A percentile compares a stretch with the other conserved stretches of the same genome.
phyloP scores from a whole-genome alignment of 2,888 invertebrate species.

The Tuta absoluta region DNA sequence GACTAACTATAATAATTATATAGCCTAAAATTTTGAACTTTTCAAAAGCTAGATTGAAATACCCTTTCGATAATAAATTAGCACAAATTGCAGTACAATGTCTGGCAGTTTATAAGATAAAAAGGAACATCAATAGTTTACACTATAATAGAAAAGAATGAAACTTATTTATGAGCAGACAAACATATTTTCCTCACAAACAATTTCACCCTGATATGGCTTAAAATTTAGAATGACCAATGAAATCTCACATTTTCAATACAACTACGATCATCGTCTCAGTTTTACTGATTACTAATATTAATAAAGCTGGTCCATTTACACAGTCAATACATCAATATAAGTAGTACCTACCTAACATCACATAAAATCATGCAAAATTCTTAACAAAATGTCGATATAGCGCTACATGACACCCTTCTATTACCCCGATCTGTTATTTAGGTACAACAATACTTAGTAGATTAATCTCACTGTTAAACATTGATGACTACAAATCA shows the following conservation, averaged over 20 bases:
- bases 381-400: conserved; percentile 53
- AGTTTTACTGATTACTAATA: conserved; percentile 66
- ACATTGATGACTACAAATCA: conserved; percentile 48
- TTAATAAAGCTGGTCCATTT: conserved; percentile 72
- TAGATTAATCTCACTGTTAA: conserved; percentile 35
- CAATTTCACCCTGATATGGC: conserved; percentile 45
- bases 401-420: conserved; percentile 32
- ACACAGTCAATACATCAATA: conserved; percentile 47
- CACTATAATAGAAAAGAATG: background rate
- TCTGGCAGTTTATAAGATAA: conserved; percentile 24
- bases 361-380: conserved; percentile 65
- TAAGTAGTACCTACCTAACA: conserved; percentile 44
- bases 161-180: conserved; percentile 14
- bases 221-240: conserved; percentile 51
- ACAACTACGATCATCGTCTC: conserved; percentile 53
- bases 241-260: conserved; percentile 40
- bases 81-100: conserved; percentile 14
- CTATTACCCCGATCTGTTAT: conserved; percentile 25
- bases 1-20: conserved; percentile 7
- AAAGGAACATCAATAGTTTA: conserved; percentile 20
- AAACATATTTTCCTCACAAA: conserved; percentile 2
- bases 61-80: conserved; percentile 5
- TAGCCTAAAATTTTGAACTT: conserved; percentile 10
- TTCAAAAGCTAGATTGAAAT: conserved; percentile 6
- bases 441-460: conserved; percentile 27